Conservation (phyloP, 2,888 invertebrate species). For the Physocephala rufipes region DNA sequence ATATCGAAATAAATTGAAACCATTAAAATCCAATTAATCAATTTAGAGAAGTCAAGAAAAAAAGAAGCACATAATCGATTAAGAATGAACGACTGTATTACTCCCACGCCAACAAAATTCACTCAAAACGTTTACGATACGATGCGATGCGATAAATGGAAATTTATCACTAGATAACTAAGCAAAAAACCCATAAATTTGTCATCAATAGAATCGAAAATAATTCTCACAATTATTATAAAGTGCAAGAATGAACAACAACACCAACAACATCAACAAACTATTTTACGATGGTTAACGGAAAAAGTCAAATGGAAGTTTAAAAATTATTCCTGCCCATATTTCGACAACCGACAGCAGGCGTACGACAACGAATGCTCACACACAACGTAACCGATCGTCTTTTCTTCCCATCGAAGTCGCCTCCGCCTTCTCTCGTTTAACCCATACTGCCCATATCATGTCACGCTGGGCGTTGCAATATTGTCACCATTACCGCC, state of each 20-base stretch:
- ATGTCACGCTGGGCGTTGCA: background rate
- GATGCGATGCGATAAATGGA: constrained; percentile 30
- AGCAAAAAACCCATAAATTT: constrained; percentile 26
- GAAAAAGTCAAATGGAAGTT: background rate
- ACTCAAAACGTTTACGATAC: constrained; percentile 34
- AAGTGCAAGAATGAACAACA: constrained; percentile 17
- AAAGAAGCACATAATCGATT: background rate
- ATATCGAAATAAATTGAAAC: constrained; percentile 18
- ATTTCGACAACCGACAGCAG: constrained; percentile 22
- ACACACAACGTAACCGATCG: constrained; percentile 9
- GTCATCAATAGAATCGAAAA: constrained; percentile 40
- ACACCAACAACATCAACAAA: constrained; percentile 5
- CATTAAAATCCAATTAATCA: constrained; percentile 37
- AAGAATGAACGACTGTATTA: background rate
- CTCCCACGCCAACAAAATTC: constrained; percentile 9
- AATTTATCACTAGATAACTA: constrained; percentile 29
- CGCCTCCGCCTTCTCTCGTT: background rate
- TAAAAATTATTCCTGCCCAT: constrained; percentile 18
- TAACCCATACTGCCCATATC: background rate
- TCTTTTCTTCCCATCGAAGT: too few species aligned
- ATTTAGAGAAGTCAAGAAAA: constrained; percentile 5
- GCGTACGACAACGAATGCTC: too few species aligned
- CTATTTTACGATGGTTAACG: too few species aligned
- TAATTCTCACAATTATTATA: constrained; percentile 42
- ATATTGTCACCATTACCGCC: background rate